Percentiles rank a stretch among this genome's conserved stretches.
These are phyloP conservation scores for Polyergus mexicanus DNA, from an alignment of 1,140 invertebrate genomes.

Conservation along the genomic window DNA sequence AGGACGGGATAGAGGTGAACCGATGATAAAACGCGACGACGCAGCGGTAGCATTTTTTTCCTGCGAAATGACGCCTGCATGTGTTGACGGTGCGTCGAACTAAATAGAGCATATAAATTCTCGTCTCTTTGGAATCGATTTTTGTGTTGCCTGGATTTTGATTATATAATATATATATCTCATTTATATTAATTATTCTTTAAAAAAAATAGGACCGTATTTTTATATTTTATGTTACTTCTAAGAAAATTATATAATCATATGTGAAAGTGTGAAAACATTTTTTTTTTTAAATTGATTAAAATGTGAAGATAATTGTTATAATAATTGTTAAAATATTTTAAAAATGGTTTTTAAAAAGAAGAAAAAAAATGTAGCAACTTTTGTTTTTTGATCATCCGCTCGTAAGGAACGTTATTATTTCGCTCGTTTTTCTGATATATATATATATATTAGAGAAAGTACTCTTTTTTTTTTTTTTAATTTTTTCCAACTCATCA, in stretches of 20 bases:
- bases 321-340: neutral
- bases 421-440: neutral
- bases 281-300: neutral
- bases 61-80: slow-evolving; percentile 15
- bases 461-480: too few species aligned
- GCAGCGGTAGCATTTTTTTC: slow-evolving; percentile 5
- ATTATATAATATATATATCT: neutral
- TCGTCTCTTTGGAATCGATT: neutral
- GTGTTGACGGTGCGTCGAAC: neutral
- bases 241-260: neutral
- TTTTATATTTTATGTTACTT: neutral
- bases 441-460: neutral
- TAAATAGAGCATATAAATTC: neutral
- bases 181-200: neutral
- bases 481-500: slow-evolving; percentile 41
- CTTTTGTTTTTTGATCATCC: neutral
- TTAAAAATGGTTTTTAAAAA: neutral
- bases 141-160: neutral
- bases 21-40: slow-evolving; percentile 42
- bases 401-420: neutral
- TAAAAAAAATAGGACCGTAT: neutral
- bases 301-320: neutral
- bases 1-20: neutral
- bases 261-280: neutral
- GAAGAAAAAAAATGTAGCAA: neutral